These are phyloP conservation scores for Anolis sagrei DNA, from an alignment of 2,113 vertebrate genomes.

Conservation along the genomic window DNA sequence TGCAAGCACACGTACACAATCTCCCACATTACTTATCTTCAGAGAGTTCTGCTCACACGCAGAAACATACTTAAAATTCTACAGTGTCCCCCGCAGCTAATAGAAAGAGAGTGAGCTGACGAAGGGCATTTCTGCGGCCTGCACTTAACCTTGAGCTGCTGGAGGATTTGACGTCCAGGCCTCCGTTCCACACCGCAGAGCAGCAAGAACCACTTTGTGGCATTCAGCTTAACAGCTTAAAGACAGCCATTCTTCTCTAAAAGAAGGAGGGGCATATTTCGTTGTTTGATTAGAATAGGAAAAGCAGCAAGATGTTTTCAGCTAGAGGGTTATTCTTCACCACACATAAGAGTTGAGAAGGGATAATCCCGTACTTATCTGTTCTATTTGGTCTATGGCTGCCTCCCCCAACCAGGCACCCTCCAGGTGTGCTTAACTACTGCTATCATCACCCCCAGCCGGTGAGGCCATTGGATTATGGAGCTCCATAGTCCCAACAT, in stretches of 20 bases:
- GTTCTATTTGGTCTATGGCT: constrained; percentile 2
- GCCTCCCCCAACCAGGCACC: too few relatives aligned
- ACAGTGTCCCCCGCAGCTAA: neutral
- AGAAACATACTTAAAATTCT: constrained; percentile 55
- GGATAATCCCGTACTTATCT: neutral
- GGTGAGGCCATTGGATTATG: neutral
- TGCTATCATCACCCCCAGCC: too few relatives aligned
- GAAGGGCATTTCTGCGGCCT: constrained; percentile 11
- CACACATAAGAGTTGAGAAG: neutral
- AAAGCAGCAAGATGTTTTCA: constrained; percentile 16
- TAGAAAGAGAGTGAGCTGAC: constrained; percentile 22
- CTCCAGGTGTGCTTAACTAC: too few relatives aligned
- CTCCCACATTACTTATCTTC: constrained; percentile 2
- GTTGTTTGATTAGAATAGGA: neutral
- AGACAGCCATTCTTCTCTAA: constrained; percentile 24
- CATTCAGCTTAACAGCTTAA: constrained; percentile 44
- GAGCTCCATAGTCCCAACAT: neutral
- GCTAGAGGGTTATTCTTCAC: neutral
- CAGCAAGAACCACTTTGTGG: constrained; percentile 48
- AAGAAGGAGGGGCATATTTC: rapidly evolving
- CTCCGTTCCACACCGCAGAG: constrained; percentile 31
- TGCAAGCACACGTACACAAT: rapidly evolving
- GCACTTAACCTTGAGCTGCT: constrained; percentile 57
- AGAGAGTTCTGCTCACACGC: neutral
- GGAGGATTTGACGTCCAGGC: constrained; percentile 39